A percentile compares a stretch with the other conserved stretches of the same genome.
These are phyloP conservation scores for Acrobasis consociella DNA, from an alignment of 2,888 invertebrate species.

Conservation along the genomic window DNA sequence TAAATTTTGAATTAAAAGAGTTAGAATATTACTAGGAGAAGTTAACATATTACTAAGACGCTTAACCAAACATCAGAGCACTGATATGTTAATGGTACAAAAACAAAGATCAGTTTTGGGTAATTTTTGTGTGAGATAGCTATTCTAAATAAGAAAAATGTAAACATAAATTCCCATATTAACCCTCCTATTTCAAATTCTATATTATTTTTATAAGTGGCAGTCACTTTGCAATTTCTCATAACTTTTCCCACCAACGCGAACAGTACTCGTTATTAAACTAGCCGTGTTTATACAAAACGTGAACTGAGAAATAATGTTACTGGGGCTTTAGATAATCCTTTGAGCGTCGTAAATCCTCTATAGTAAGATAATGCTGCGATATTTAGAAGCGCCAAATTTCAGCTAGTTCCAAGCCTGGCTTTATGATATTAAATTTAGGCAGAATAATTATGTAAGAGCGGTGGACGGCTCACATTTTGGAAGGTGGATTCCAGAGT, in stretches of 20 bases:
- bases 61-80: too few species aligned
- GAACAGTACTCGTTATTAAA: conserved; percentile 25
- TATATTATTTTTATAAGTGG: too few species aligned
- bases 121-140: too few species aligned
- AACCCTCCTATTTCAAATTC: too few species aligned
- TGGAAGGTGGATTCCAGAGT: conserved; percentile 66
- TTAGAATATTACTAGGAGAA: too few species aligned
- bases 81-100: too few species aligned
- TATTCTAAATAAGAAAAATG: too few species aligned
- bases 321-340: conserved; percentile 58
- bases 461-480: conserved; percentile 52
- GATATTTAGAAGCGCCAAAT: conserved; percentile 62
- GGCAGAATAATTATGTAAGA: conserved; percentile 65
- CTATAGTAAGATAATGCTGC: conserved; percentile 62
- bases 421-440: conserved; percentile 63
- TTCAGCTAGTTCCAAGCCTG: conserved; percentile 51
- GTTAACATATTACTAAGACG: too few species aligned
- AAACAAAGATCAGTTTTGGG: too few species aligned
- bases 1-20: too few species aligned
- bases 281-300: conserved; percentile 32
- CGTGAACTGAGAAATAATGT: conserved; percentile 45
- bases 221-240: conserved; percentile 12
- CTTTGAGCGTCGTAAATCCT: conserved; percentile 62
- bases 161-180: too few species aligned
- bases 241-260: conserved; percentile 23